Base-by-base conservation (phyloP, 2,113 vertebrate genomes). In the Ovis canadensis region DNA sequence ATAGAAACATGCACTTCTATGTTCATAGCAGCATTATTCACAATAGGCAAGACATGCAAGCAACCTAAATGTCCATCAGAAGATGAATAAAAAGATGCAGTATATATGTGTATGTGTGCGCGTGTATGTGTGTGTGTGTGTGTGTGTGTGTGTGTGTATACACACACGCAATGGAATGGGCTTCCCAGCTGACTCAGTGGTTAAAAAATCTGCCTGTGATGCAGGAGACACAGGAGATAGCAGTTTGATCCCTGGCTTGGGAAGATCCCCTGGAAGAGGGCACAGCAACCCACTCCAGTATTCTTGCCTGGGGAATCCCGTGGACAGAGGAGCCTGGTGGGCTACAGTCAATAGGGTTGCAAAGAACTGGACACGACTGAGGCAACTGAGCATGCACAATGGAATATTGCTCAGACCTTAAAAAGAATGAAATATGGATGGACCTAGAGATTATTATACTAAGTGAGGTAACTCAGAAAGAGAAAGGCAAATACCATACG, bases 81-180 rank as follows among this genome's bases (percentile, higher is more conserved):
- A 78, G 43, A 48, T 31, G 77, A 78, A 48, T 48, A 48, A 78
- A 78, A 78, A 78, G 27, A 78, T 29, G 25, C 25, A 21, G n/a
- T 25, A 13, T 40, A 1, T n/a, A 0, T n/a, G 64, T n/a, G 17
- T 67, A 2, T 67, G 7, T 6, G 14, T 15, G 31, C 36, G 19
- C 14, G 0, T 33, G 14, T 6, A 3, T 5, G 27, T 31, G 6
- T 64, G 1, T 64, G 7, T 52, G 5, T 52, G 31, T 13, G 29
- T 31, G 7, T 71, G 17, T 21, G 64, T 36, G 16, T 71, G 64
- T 71, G 19, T 74, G 19, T 74, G 5, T 74, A 0, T 12, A 27
- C 5, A 40, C 71, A 74, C 71, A 27, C 0, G 0, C 25, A 48
- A 78, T 48, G 43, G 7, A 78, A 48, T 48, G n/a, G 67, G 67